Base-by-base conservation (phyloP, 1,140 invertebrate genomes). In the Lepidurus couesii region DNA sequence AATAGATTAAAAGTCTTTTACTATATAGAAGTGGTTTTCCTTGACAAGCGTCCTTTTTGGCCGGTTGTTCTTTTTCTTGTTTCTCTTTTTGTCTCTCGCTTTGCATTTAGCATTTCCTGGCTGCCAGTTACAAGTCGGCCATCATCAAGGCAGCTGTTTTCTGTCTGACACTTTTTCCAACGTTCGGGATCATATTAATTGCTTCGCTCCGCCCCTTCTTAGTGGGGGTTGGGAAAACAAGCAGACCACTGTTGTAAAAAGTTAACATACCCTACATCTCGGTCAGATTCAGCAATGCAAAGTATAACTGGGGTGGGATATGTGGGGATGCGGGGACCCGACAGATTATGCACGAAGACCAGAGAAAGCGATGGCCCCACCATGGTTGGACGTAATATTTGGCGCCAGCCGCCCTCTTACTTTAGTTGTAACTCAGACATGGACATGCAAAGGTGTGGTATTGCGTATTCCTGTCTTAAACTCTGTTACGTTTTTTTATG, bases 351-450 rank as follows among this genome's bases (percentile, higher is more conserved):
- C 34, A 34, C 34, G 34, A 65, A 65, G 21, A 65, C 53, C 53
- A 21, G 53, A 65, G 16, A 16, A 47, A 65, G 53, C 16, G 21
- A 65, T 65, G 53, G 53, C 16, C 53, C 53, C 3, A 65, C 16
- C 53, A 65, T 65, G 53, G 53, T 65, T 16, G 53, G 13, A 65
- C 53, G 53, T 65, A 65, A 65, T 65, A 65, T 65, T 65, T 65
- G 53, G 53, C 53, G 53, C 53, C 53, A 65, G 53, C 8, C 53
- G 53, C 53, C 53, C 53, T 9, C 21, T 65, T 21, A 21, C 7
- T 13, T 65, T 65, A 65, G 53, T 65, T 21, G 53, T 65, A 65
- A 65, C 53, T 65, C 45, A 65, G 53, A 65, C 53, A 16, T 65
- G 53, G 53, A 16, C 53, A 7, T 65, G 53, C 34, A 65, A 65